Base-by-base conservation (phyloP, 92 coral and sea anemone genomes). In the Blastomussa wellsi region DNA sequence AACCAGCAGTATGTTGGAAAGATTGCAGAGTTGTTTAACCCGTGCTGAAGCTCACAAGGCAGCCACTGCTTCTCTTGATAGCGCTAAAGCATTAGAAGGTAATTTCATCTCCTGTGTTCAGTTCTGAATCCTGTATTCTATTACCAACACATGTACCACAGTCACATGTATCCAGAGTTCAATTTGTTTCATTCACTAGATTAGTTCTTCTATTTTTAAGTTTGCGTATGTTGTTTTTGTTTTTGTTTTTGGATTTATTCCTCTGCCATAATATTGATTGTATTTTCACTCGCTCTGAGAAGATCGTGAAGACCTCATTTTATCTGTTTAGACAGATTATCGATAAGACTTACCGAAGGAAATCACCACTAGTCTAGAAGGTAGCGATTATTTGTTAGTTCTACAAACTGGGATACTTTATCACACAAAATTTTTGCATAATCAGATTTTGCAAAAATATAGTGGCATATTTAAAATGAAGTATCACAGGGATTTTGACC, bases 21-120 rank as follows among this genome's bases (percentile, higher is more conserved):
- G 89, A 78, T 86, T 94, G 28, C 98, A 94, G 86, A 92, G 94
- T 75, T 92, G 95, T 72, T 76, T 94, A 79, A 90, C 76, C 59
- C 93, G 98, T 14, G 98, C 98, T 47, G 98, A 94, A 79, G 92
- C 95, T 29, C 93, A 91, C 72, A 92, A 93, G 78, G 84, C 87
- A 26, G 88, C 93, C 0, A 86, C 92, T 2, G 90, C 89, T 2
- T 86, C 90, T 33, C 85, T 94, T 47, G 98, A 92, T 69, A 94
- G 90, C 65, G 79, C 91, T 11, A 91, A 93, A 76, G 89, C 92
- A 65, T 77, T 94, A 31, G 93, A 94, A 92, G 98, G 98, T 92
- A 82, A 64, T 36, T 64, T 13, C 0, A n/a, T 13, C 8, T 37
- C 64, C 41, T 16, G 17, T 4, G 2, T 48, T 19, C 47, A 72